A percentile compares a stretch with the other conserved stretches of the same genome.
These are phyloP conservation scores for Philypnodon macrostomus DNA, from an alignment of 2,797 vertebrate genomes.

Conservation along the genomic window DNA sequence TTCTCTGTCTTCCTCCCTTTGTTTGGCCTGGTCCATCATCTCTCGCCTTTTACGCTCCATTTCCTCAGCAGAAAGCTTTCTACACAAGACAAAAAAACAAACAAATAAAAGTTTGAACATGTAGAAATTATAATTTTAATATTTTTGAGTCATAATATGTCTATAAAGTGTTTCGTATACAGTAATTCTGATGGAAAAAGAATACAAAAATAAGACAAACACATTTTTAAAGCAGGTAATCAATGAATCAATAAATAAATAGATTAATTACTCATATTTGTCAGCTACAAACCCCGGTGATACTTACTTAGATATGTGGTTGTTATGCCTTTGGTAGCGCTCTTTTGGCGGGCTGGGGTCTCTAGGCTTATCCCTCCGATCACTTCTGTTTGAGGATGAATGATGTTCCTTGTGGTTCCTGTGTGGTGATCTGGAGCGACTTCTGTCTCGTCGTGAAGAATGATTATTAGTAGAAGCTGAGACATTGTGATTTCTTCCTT, in stretches of 20 bases:
- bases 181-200: too few relatives aligned
- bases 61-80: constrained; percentile 85
- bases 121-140: too few relatives aligned
- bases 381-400: constrained; percentile 45
- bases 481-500: constrained; percentile 49
- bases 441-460: constrained; percentile 59
- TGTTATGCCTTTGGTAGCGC: constrained; percentile 63
- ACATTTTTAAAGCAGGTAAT: too few relatives aligned
- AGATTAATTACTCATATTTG: too few relatives aligned
- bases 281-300: too few relatives aligned
- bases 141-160: too few relatives aligned
- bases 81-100: constrained; percentile 43
- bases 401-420: constrained; percentile 47
- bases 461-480: constrained; percentile 42
- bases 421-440: constrained; percentile 74
- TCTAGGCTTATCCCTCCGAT: constrained; percentile 61
- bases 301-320: constrained; percentile 81
- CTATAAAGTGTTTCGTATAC: too few relatives aligned
- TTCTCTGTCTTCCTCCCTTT: constrained; percentile 85
- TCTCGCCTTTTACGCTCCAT: constrained; percentile 83
- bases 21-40: constrained; percentile 90
- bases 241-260: too few relatives aligned
- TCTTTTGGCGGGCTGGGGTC: constrained; percentile 64
- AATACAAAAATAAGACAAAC: too few relatives aligned
- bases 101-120: too few relatives aligned